A percentile compares a stretch with the other conserved stretches of the same genome.
Evolutionary conservation across 2,113 vertebrate species (phyloP).

Genomic region (Tinamus guttatus): DNA sequence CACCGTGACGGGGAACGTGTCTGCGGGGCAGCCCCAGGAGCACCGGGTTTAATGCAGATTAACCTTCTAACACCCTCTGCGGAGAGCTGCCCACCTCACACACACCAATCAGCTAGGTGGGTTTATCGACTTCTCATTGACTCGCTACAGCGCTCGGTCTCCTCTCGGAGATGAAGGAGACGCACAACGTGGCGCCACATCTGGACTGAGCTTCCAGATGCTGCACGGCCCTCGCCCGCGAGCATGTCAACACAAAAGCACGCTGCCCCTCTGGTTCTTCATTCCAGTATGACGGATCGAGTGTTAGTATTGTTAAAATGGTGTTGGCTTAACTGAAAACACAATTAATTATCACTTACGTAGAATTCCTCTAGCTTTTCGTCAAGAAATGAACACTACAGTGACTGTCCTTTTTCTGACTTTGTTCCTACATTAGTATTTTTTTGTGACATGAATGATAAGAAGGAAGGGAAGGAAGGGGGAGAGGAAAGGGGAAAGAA

Average conservation of each 20-base stretch:
- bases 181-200: neutral
- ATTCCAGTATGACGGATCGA: neutral
- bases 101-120: neutral
- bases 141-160: rapidly evolving
- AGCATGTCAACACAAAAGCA: neutral
- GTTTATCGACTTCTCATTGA: neutral
- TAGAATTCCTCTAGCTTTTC: neutral
- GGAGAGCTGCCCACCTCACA: neutral
- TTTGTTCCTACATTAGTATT: neutral
- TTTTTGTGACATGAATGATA: neutral
- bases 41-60: rapidly evolving
- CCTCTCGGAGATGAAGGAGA: neutral
- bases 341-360: neutral
- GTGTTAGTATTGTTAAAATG: neutral
- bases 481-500: neutral
- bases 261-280: neutral
- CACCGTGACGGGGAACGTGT: rapidly evolving
- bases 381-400: neutral
- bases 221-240: rapidly evolving
- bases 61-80: neutral
- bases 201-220: neutral
- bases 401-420: neutral
- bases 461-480: neutral
- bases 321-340: neutral
- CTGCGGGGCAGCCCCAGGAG: rapidly evolving